Conservation (phyloP, 2,888 invertebrate genomes). For the Congeria kusceri region DNA sequence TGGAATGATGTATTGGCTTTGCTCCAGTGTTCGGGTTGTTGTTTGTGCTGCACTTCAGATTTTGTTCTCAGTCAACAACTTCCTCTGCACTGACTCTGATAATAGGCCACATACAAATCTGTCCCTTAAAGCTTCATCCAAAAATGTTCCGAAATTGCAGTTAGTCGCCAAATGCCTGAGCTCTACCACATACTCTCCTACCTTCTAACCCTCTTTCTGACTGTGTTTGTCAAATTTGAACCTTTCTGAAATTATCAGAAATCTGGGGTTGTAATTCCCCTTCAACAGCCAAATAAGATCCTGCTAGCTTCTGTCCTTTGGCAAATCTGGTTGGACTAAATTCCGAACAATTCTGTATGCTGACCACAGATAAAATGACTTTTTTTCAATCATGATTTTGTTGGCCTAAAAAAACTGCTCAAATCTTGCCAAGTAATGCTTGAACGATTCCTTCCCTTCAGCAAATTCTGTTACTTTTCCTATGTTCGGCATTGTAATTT, state of each 20-base stretch:
- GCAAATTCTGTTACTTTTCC: slow-evolving; percentile 31
- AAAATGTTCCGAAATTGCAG: slow-evolving; percentile 35
- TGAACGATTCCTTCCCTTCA: slow-evolving; percentile 15
- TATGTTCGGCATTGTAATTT: slow-evolving; percentile 10
- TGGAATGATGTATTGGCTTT: neutral
- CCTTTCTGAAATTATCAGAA: slow-evolving; percentile 33
- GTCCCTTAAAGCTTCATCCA: slow-evolving; percentile 33
- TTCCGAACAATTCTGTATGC: neutral
- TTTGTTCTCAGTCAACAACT: slow-evolving; percentile 17
- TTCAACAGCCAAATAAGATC: slow-evolving; percentile 11
- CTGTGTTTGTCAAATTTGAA: slow-evolving; percentile 41
- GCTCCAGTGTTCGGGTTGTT: neutral
- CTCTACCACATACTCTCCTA: too few relatives aligned
- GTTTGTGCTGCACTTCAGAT: neutral
- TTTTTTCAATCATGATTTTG: slow-evolving; percentile 15
- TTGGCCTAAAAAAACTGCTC: slow-evolving; percentile 27
- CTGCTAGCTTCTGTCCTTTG: slow-evolving; percentile 19
- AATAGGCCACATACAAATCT: slow-evolving; percentile 36
- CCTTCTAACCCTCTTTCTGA: slow-evolving; percentile 27
- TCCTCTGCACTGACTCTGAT: slow-evolving; percentile 28
- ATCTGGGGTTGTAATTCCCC: slow-evolving; percentile 30
- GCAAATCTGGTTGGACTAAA: slow-evolving; percentile 23
- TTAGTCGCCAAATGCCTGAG: neutral
- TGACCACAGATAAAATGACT: slow-evolving; percentile 30
- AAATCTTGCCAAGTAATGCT: slow-evolving; percentile 13